A percentile compares a stretch with the other conserved stretches of the same genome.
These are phyloP conservation scores for Epizoanthus illoricatus DNA, from an alignment of 92 coral and sea anemone genomes.

Conservation along the genomic window DNA sequence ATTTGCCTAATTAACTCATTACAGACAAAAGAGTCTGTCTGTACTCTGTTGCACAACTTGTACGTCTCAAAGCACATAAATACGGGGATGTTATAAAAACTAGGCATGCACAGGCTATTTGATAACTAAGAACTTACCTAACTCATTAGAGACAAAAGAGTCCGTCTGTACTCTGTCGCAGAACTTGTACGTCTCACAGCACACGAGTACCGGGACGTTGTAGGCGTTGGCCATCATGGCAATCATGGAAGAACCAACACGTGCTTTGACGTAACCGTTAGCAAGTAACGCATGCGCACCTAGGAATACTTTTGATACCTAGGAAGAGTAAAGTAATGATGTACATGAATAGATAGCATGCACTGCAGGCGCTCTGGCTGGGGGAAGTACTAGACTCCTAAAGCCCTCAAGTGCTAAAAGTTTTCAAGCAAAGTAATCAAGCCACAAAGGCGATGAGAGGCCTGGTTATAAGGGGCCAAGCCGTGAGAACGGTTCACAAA, in stretches of 20 bases:
- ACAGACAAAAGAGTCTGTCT: constrained; percentile 93
- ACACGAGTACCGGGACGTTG: constrained; percentile 94
- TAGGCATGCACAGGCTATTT: no score
- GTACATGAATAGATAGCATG: not conserved
- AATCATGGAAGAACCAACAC: constrained; percentile 97
- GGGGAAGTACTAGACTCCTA: no score
- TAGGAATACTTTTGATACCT: constrained; percentile 98
- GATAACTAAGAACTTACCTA: constrained; percentile 54
- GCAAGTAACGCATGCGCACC: constrained; percentile 99
- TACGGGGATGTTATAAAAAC: constrained; percentile 39
- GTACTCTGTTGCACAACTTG: constrained; percentile 85
- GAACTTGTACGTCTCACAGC: constrained; percentile 99
- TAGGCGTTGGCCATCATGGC: constrained; percentile 95
- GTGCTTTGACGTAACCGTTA: constrained; percentile 97
- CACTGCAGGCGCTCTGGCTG: not conserved
- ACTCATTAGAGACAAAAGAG: constrained; percentile 94
- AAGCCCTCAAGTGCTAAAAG: no score
- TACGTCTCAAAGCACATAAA: constrained; percentile 87
- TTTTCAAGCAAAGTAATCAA: no score
- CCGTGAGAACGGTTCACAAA: no score
- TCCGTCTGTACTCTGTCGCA: constrained; percentile 95
- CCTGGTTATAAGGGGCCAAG: no score
- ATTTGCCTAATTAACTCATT: constrained; percentile 81
- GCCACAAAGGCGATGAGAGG: no score
- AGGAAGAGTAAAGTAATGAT: not conserved